Conservation (phyloP, 2,113 vertebrate species). For the Cyprinus carpio region DNA sequence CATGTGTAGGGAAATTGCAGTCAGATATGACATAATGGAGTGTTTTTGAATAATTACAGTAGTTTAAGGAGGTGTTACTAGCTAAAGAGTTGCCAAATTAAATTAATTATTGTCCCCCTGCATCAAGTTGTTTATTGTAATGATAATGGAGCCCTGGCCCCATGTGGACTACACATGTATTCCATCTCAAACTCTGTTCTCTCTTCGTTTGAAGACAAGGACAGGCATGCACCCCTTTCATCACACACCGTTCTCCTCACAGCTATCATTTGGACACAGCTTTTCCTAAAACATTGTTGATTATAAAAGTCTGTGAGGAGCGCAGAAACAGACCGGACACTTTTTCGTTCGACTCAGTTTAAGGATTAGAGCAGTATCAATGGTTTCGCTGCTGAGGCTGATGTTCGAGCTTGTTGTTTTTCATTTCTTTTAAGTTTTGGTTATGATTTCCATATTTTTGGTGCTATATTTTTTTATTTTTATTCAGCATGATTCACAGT, state of each 20-base stretch:
- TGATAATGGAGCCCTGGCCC: background rate
- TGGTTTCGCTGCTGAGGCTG: constrained; percentile 59
- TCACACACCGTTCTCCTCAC: background rate
- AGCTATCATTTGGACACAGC: background rate
- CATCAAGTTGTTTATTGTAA: constrained; percentile 14
- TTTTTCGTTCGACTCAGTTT: constrained; percentile 25
- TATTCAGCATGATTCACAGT: constrained; percentile 47
- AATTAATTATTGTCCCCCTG: constrained; percentile 1
- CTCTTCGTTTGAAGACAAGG: background rate
- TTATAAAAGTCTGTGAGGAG: background rate
- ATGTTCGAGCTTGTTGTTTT: constrained; percentile 48
- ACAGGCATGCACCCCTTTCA: background rate
- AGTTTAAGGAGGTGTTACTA: constrained; percentile 6
- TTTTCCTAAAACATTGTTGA: background rate
- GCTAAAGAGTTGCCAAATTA: constrained; percentile 27
- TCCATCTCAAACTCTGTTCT: background rate
- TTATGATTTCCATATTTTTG: constrained; percentile 40
- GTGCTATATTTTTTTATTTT: constrained; percentile 26
- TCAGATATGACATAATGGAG: constrained; percentile 20
- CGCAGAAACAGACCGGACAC: background rate
- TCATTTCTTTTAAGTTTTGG: constrained; percentile 1
- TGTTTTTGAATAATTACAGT: constrained; percentile 24
- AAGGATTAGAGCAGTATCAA: constrained; percentile 62
- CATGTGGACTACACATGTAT: constrained; percentile 28
- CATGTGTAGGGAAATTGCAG: background rate